phyloP scores from a whole-genome alignment of 2,113 vertebrate species.

The Zosterops lateralis region DNA sequence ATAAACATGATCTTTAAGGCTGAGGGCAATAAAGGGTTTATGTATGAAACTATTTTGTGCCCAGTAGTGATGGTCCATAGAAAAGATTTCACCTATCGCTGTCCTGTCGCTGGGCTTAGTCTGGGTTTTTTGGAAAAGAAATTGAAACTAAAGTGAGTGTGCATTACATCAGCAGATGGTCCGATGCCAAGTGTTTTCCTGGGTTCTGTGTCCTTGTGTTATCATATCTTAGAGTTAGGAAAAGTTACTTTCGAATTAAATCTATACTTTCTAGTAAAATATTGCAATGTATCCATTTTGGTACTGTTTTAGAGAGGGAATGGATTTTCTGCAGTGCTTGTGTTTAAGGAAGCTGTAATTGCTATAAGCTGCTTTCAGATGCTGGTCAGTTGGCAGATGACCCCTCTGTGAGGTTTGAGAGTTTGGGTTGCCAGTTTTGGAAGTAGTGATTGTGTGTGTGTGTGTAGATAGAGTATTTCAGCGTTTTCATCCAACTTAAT shows the following conservation, averaged over 20 bases:
- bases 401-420: neutral
- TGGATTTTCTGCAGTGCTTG: neutral
- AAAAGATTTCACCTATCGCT: neutral
- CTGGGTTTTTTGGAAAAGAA: neutral
- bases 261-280: neutral
- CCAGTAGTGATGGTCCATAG: neutral
- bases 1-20: neutral
- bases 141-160: neutral
- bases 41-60: neutral
- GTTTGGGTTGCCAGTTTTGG: neutral
- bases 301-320: neutral
- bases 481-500: neutral
- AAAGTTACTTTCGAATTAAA: neutral
- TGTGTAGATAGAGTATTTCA: neutral
- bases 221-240: neutral
- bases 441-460: neutral
- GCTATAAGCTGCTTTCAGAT: neutral
- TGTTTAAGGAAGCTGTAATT: neutral
- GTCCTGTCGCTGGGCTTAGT: neutral
- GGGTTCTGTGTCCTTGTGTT: neutral
- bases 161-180: neutral
- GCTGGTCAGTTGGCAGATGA: neutral
- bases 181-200: neutral
- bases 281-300: neutral
- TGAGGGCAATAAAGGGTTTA: neutral